Base-by-base conservation (phyloP, 64 coral and sea anemone genomes). In the Pocillopora verrucosa region DNA sequence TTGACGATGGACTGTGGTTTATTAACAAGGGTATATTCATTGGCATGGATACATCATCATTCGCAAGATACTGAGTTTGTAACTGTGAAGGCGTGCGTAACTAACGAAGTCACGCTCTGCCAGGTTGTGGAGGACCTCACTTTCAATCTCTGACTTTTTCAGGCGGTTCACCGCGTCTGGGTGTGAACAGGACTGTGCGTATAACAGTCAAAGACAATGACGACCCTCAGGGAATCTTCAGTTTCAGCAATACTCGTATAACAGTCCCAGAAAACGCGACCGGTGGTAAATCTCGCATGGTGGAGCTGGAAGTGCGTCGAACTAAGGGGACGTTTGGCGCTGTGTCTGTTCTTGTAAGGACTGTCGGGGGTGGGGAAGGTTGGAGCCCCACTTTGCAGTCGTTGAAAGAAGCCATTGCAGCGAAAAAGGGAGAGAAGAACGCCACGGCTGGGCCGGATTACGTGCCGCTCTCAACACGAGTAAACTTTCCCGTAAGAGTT, bases 181-280 rank as follows among this genome's bases (percentile, higher is more conserved):
- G 94, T 15, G 2, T 56, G 17, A 90, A 93, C 41, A 89, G 69
- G 19, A 73, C 89, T 57, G 77, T 74, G 14, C 56, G 25, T 20
- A 78, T 96, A 45, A 90, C 82, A 77, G 83, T 96, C 59, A 92
- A 38, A 77, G 94, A 96, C 65, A 92, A 98, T 74, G 96, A 99
- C 58, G 88, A 93, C 63, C 87, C 96, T 26, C 68, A 89, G 14
- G 96, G 96, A 41, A 35, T 99, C 0, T 58, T 99, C 1, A 95
- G 93, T 26, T 93, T 99, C 65, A 76, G 75, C 13, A 72, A 65
- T 15, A 80, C 84, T 59, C 69, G 83, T 22, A 13, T 91, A 34
- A 41, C 58, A 51, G 94, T 99, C 0, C 34, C 90, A 15, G 96
- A 99, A 35, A 90, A 99, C 61, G 91, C 84, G 26, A 91, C 90